Conservation (phyloP, 2,797 vertebrate genomes). For the Crocidura indochinensis region DNA sequence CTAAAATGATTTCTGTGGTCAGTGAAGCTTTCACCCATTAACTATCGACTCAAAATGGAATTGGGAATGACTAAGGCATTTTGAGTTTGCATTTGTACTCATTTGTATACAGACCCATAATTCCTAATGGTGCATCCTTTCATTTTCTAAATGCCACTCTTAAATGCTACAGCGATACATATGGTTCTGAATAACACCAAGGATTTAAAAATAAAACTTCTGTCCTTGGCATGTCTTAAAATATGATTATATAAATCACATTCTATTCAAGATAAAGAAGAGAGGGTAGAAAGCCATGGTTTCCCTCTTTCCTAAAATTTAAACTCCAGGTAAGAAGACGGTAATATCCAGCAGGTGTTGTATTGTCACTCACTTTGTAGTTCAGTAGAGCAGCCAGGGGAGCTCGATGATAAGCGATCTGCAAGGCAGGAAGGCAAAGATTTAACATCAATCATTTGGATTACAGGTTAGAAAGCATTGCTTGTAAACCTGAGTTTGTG, state of each 20-base stretch:
- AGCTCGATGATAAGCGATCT: neutral
- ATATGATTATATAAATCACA: constrained; percentile 15
- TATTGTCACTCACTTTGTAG: neutral
- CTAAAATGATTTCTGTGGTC: constrained; percentile 74
- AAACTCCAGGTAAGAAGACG: neutral
- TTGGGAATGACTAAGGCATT: constrained; percentile 61
- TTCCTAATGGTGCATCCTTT: constrained; percentile 70
- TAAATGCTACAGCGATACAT: constrained; percentile 67
- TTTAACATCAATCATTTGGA: neutral
- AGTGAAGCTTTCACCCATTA: constrained; percentile 81
- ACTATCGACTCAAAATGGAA: constrained; percentile 67
- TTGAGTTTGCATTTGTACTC: constrained; percentile 74
- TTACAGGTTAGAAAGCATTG: neutral
- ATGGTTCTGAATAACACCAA: constrained; percentile 58
- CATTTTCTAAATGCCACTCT: constrained; percentile 77
- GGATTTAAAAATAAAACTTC: constrained; percentile 55
- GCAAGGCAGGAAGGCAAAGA: neutral
- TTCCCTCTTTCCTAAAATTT: neutral
- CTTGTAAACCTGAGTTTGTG: neutral
- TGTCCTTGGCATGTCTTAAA: constrained; percentile 53
- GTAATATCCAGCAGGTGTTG: neutral
- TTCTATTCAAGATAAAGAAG: constrained; percentile 52
- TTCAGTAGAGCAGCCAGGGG: constrained; percentile 25
- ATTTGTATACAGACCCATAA: constrained; percentile 75
- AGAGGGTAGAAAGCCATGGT: neutral